phyloP scores from a whole-genome alignment of 2,888 invertebrate species.

The Melanostoma mellinum region DNA sequence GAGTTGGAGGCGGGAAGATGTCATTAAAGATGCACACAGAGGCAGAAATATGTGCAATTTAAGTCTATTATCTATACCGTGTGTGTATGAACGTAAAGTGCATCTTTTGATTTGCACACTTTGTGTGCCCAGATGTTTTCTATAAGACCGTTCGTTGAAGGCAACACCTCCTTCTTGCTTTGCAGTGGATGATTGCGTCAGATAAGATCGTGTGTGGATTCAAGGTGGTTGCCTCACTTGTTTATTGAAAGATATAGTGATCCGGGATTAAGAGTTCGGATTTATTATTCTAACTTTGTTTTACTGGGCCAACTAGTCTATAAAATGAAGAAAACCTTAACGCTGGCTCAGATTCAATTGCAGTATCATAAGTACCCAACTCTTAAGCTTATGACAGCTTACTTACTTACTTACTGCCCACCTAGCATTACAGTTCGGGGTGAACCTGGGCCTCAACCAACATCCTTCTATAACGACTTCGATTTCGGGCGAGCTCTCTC shows the following conservation, averaged over 20 bases:
- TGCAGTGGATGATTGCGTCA: conserved; percentile 1
- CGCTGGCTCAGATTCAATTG: too few relatives aligned
- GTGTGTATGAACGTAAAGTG: background rate
- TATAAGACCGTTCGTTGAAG: background rate
- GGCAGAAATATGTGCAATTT: background rate
- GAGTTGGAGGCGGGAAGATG: background rate
- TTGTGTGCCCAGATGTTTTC: background rate
- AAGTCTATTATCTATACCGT: background rate
- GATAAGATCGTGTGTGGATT: conserved; percentile 35
- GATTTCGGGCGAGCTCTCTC: too few relatives aligned
- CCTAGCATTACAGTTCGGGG: too few relatives aligned
- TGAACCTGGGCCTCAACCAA: too few relatives aligned
- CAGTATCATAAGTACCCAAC: too few relatives aligned
- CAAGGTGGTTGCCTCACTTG: conserved; percentile 38
- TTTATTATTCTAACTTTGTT: conserved; percentile 2
- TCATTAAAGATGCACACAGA: background rate
- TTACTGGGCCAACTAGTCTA: background rate
- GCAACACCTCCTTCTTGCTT: background rate
- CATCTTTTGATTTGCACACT: background rate
- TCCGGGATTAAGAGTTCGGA: background rate
- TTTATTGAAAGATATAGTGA: conserved; percentile 25
- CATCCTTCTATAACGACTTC: too few relatives aligned
- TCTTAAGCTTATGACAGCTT: too few relatives aligned
- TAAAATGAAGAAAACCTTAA: too few relatives aligned
- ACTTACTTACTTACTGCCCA: too few relatives aligned